These are phyloP conservation scores for Parazoanthus atlanticus DNA, from an alignment of 92 coral and sea anemone species.

Conservation along the genomic window DNA sequence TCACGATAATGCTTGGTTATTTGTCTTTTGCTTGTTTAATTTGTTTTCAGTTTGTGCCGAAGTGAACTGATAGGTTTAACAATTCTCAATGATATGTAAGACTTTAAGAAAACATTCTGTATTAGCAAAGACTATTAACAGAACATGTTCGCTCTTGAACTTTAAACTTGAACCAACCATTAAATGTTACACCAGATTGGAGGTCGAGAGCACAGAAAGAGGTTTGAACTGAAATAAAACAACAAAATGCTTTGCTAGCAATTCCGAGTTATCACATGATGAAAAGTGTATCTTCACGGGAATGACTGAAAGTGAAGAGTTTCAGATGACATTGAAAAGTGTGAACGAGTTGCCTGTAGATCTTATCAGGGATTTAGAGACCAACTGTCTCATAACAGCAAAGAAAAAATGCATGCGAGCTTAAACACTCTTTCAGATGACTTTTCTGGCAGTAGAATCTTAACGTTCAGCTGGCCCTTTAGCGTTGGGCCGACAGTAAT, in stretches of 20 bases:
- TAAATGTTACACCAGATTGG: not conserved
- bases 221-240: not conserved
- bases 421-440: constrained; percentile 36
- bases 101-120: constrained; percentile 21
- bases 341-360: constrained; percentile 21
- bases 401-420: constrained; percentile 23
- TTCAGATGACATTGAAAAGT: constrained; percentile 27
- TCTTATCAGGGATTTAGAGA: constrained; percentile 49
- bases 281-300: not conserved
- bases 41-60: constrained; percentile 31
- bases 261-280: not conserved
- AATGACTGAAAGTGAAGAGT: not conserved
- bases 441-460: not conserved
- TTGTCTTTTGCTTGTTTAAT: constrained; percentile 17
- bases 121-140: not conserved
- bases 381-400: constrained; percentile 25
- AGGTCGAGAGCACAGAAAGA: not conserved
- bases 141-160: not conserved
- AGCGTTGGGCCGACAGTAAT: not conserved
- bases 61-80: constrained; percentile 10
- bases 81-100: constrained; percentile 3
- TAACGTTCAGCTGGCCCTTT: not conserved
- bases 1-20: constrained; percentile 4
- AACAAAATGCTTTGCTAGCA: not conserved
- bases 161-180: not conserved